Conservation (phyloP, 2,888 invertebrate species). For the Tridacna gigas region DNA sequence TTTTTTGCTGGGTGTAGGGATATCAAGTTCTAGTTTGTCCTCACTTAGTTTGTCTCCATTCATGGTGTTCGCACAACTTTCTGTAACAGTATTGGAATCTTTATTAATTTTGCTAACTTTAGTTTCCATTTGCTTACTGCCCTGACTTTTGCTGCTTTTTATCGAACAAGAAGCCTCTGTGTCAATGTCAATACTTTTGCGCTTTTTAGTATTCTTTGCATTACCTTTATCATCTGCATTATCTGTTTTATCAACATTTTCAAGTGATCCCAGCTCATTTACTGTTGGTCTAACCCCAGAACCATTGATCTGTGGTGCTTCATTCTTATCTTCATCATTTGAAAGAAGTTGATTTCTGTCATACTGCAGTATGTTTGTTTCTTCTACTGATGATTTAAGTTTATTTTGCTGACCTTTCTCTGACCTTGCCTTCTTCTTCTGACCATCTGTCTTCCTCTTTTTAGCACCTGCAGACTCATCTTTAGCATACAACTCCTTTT, state of each 20-base stretch:
- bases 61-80: no score
- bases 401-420: not conserved
- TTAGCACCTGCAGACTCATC: not conserved
- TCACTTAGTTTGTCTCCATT: constrained; percentile 13
- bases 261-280: not conserved
- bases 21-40: constrained; percentile 65
- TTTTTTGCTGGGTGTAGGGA: constrained; percentile 71
- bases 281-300: not conserved
- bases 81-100: not conserved
- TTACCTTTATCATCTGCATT: constrained; percentile 15
- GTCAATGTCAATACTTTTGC: not conserved
- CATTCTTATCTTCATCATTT: not conserved
- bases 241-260: not conserved
- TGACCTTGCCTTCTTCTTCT: not conserved
- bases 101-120: not conserved
- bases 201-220: constrained; percentile 5
- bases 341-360: not conserved
- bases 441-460: not conserved
- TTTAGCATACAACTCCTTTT: not conserved
- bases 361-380: not conserved
- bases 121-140: not conserved
- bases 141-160: no score
- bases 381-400: not conserved
- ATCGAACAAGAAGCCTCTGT: not conserved
- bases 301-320: not conserved